Base-by-base conservation (phyloP, 2,797 vertebrate genomes). In the Corythornis leucogaster region DNA sequence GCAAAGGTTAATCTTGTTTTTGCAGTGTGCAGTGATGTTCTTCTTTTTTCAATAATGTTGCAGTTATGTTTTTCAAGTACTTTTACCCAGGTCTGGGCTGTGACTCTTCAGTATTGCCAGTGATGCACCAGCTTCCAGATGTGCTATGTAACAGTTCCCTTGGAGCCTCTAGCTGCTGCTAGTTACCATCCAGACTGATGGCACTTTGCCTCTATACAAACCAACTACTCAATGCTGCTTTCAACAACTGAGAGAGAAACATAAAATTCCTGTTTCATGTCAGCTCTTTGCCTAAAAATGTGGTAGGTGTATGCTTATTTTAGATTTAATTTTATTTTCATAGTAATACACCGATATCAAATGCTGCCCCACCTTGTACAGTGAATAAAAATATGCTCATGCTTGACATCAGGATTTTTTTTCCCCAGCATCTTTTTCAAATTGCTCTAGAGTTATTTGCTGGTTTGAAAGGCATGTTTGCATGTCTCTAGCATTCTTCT, bases 361-460 rank as follows among this genome's bases (percentile, higher is more conserved):
- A 54, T 61, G 5, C 62, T 90, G 42, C 63, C 51, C 30, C 79
- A 33, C 46, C 48, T 21, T 51, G 10, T 31, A 46, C 26, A 46
- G 2, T 21, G 25, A 75, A 64, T 74, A 83, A 83, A 67, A 94
- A 63, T 45, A 82, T 22, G 11, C 13, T 61, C 84, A 30, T 24
- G 25, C 18, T 79, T 71, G 43, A 71, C n/a, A 61, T 46, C 24
- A 28, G 21, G n/a, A 10, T 50, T 67, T 86, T 80, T n/a, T 83
- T 62, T 26, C 12, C 87, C 8, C 85, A 57, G 69, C 33, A 62
- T 71, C 11, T 80, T 92, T 96, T 90, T 90, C 66, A 76, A 53
- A 90, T 42, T 71, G 30, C 2, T 55, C 48, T 85, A 18, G 68
- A 91, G 63, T 59, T 78, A 45, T 20, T 71, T 90, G 38, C 75